phyloP scores from a whole-genome alignment of 2,113 vertebrate genomes.

The Leucopsar rothschildi region DNA sequence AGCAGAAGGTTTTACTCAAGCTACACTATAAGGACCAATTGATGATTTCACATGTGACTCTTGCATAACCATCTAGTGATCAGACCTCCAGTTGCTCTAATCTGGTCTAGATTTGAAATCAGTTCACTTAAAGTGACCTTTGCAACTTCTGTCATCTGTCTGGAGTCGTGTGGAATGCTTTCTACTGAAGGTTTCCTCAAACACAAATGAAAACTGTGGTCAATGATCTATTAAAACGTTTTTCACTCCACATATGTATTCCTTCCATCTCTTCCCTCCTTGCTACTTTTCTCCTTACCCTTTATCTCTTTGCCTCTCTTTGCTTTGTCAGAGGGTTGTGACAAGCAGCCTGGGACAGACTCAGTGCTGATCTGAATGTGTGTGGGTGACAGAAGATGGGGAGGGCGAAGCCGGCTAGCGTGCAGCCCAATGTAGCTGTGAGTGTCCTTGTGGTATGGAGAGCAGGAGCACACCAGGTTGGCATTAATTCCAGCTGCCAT shows the following conservation, averaged over 20 bases:
- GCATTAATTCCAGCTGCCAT: neutral
- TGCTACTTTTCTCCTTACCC: neutral
- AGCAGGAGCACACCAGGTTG: fast-evolving
- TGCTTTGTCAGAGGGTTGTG: neutral
- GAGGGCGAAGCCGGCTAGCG: fast-evolving
- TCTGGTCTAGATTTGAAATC: neutral
- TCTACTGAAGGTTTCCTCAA: neutral
- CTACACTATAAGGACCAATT: neutral
- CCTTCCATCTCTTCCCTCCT: neutral
- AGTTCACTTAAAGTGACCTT: neutral
- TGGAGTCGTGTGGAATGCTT: neutral
- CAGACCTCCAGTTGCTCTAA: neutral
- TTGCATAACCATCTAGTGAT: neutral
- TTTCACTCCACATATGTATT: neutral
- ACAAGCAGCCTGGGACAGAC: neutral
- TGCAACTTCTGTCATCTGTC: neutral
- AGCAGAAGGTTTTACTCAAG: neutral
- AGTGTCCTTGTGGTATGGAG: neutral
- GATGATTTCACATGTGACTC: neutral
- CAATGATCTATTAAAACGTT: neutral
- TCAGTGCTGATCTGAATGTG: neutral
- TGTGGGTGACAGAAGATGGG: neutral
- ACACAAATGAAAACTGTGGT: neutral
- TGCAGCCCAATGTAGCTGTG: fast-evolving
- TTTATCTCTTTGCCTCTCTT: neutral